These are phyloP conservation scores for Formica exsecta DNA, from an alignment of 1,140 invertebrate species.

Conservation along the genomic window DNA sequence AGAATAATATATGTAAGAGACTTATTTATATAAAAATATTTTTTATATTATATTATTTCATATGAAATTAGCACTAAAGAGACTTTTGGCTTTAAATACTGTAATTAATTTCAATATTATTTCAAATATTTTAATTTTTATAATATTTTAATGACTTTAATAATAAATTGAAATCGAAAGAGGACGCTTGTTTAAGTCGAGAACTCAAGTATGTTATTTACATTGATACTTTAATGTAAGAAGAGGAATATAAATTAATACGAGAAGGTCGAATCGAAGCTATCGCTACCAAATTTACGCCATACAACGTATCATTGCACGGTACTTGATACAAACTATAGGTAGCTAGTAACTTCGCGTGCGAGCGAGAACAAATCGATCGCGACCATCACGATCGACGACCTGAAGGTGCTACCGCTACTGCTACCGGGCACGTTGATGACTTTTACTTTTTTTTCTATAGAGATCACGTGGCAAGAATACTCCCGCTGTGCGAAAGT, in stretches of 20 bases:
- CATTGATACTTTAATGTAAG: not conserved
- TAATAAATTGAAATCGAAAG: not conserved
- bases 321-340: slow-evolving; percentile 53
- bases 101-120: not conserved
- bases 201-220: not conserved
- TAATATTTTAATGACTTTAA: not conserved
- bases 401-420: slow-evolving; percentile 47
- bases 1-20: not conserved
- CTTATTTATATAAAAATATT: not conserved
- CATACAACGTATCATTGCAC: slow-evolving; percentile 54
- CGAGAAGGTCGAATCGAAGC: not conserved
- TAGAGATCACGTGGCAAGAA: slow-evolving; percentile 46
- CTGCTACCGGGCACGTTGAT: slow-evolving; percentile 54
- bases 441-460: slow-evolving; percentile 51
- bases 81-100: not conserved
- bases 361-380: slow-evolving; percentile 59
- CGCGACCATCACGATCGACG: slow-evolving; percentile 52
- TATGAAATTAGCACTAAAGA: not conserved
- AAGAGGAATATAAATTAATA: not conserved
- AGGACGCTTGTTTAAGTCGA: not conserved
- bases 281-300: slow-evolving; percentile 44
- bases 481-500: slow-evolving; percentile 39
- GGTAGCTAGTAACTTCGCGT: slow-evolving; percentile 57
- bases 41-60: not conserved
- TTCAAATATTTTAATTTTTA: not conserved